Evolutionary conservation across 2,113 vertebrate genomes (phyloP), one percentile per base, ranked within the genome.

Genomic region (Falcunculus frontatus): DNA sequence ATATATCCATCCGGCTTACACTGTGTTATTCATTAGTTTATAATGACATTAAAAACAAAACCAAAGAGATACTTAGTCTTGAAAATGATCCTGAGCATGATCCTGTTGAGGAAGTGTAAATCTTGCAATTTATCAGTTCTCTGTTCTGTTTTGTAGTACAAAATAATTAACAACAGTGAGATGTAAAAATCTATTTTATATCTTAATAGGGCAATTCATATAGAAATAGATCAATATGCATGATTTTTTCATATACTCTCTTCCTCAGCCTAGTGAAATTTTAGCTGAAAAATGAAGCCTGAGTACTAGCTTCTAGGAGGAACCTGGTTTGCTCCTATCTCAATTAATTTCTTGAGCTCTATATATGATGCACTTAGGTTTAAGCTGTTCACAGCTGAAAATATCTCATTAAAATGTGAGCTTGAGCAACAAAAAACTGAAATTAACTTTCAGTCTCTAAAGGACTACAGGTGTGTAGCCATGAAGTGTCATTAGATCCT

Each of bases 1-100:
- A 62, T 39, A 33, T 27, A 57, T 55, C 11, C 4, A 57, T 75
- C 23, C 0, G 0, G 8, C 23, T 81, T 6, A 4, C 23, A 32
- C 13, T 57, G 12, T 37, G 6, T 78, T 57, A 70, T 3, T 35
- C 3, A 41, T 77, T 80, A 56, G 8, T 56, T 37, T 82, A 11
- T 35, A 55, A 57, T 55, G 35, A 35, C 30, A 29, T 35, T 52
- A 65, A 81, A 70, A 89, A 17, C 3, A 49, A 87, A 89, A n/a
- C 6, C 10, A 37, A 73, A 88, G 47, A 32, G 11, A 42, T 11
- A 56, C 4, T 29, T 56, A 46, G 44, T 30, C 17, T 87, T 90
- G 33, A 77, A 79, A 85, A 46, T 15, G 3, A 49, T 84, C 32
- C 37, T 37, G 16, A 89, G 41, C 32, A 41, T 0, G 1, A 46